Percentiles rank a stretch among this genome's conserved stretches.
These are phyloP conservation scores for Henicopernis longicauda DNA, from an alignment of 2,113 vertebrate genomes.

Conservation along the genomic window DNA sequence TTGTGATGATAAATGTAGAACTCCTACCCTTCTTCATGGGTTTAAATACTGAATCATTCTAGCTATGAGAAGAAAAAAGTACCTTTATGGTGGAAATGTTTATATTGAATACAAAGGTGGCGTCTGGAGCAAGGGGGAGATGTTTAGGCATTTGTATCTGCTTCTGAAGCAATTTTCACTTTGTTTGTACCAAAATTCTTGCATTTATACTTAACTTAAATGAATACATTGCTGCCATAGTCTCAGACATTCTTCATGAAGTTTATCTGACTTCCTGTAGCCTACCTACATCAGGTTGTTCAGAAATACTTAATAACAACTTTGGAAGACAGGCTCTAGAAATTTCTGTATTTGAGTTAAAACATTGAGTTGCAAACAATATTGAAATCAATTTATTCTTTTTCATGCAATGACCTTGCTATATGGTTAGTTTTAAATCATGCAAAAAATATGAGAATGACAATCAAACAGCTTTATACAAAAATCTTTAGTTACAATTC, in stretches of 20 bases:
- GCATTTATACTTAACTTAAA: not conserved
- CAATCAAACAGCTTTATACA: not conserved
- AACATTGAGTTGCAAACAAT: not conserved
- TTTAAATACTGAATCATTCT: not conserved
- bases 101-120: not conserved
- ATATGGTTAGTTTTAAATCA: not conserved
- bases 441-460: not conserved
- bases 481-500: not conserved
- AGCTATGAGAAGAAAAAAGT: not conserved
- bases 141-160: not conserved
- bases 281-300: not conserved
- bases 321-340: not conserved
- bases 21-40: not conserved
- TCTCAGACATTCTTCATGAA: not conserved
- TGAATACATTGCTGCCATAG: not conserved
- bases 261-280: not conserved
- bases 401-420: not conserved
- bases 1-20: not conserved
- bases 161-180: not conserved
- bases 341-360: not conserved
- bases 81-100: not conserved
- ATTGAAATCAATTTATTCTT: not conserved
- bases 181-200: not conserved
- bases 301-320: not conserved
- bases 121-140: rapidly evolving